Conservation (phyloP, 1,140 invertebrate genomes). For the Colletes latitarsis region DNA sequence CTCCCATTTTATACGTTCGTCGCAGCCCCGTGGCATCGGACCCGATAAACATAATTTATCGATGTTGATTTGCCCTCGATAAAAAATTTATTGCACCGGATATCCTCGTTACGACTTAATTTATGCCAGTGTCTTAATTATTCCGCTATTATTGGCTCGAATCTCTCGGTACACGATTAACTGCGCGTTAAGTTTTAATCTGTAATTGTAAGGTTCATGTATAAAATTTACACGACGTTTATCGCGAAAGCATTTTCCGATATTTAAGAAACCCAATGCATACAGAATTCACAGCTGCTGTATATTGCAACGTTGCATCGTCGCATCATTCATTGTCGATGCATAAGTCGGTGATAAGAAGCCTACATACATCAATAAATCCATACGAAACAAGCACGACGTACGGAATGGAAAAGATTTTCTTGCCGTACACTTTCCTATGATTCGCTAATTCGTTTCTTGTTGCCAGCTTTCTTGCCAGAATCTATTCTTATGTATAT, state of each 20-base stretch:
- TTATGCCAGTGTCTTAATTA: too few relatives aligned
- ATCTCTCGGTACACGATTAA: too few relatives aligned
- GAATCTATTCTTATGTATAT: too few relatives aligned
- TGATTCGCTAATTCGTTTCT: conserved; percentile 21
- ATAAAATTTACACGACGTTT: not conserved
- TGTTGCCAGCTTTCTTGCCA: too few relatives aligned
- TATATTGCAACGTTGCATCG: conserved; percentile 35
- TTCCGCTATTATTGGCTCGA: too few relatives aligned
- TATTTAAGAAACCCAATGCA: conserved; percentile 25
- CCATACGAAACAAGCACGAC: conserved; percentile 20
- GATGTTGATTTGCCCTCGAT: too few relatives aligned
- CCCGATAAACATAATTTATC: too few relatives aligned
- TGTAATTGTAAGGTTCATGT: not conserved
- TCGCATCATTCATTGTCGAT: conserved; percentile 22
- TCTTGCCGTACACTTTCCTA: not conserved
- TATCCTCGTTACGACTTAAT: too few relatives aligned
- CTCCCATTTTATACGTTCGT: too few relatives aligned
- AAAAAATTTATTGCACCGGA: too few relatives aligned
- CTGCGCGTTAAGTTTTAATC: too few relatives aligned
- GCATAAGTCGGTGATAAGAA: conserved; percentile 30
- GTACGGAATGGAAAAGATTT: not conserved
- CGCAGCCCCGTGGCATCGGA: too few relatives aligned
- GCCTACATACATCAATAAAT: conserved; percentile 29
- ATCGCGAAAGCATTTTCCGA: conserved; percentile 6
- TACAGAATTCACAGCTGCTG: conserved; percentile 20